These are phyloP conservation scores for Dyspetes luteomarginatus DNA, from an alignment of 2,888 invertebrate species.

Conservation along the genomic window DNA sequence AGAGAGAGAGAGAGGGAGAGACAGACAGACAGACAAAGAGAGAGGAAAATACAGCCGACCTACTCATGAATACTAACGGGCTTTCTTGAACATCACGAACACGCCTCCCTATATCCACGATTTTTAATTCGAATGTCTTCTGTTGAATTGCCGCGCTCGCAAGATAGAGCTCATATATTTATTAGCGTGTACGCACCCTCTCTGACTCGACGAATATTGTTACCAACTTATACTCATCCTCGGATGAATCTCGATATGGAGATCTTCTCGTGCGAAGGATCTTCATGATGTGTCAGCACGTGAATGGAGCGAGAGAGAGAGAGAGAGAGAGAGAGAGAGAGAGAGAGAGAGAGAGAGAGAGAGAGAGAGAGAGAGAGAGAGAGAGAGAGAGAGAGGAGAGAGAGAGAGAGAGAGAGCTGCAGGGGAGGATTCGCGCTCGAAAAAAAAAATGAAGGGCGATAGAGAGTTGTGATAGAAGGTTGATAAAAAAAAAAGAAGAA, in stretches of 20 bases:
- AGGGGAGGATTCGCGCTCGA: background rate
- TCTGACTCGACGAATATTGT: conserved; percentile 50
- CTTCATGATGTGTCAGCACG: background rate
- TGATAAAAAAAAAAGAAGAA: conserved; percentile 27
- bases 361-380: too few relatives aligned
- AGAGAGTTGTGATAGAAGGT: conserved; percentile 17
- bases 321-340: too few relatives aligned
- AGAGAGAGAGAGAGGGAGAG: conserved; percentile 15
- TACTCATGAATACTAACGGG: conserved; percentile 64
- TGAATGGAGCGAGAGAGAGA: too few relatives aligned
- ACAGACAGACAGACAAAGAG: too few relatives aligned
- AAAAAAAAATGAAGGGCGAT: conserved; percentile 3
- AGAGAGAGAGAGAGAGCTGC: background rate
- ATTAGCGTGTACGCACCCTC: conserved; percentile 58
- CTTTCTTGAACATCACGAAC: conserved; percentile 53
- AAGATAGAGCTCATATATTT: conserved; percentile 55
- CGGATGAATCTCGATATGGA: conserved; percentile 20
- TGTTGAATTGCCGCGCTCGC: conserved; percentile 44
- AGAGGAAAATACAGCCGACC: conserved; percentile 40
- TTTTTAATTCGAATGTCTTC: conserved; percentile 62
- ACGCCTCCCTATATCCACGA: conserved; percentile 53
- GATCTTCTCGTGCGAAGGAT: conserved; percentile 13
- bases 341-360: too few relatives aligned
- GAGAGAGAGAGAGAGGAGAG: too few relatives aligned
- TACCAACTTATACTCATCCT: background rate